Conservation (phyloP, 2,797 vertebrate genomes). For the Salmo trutta region DNA sequence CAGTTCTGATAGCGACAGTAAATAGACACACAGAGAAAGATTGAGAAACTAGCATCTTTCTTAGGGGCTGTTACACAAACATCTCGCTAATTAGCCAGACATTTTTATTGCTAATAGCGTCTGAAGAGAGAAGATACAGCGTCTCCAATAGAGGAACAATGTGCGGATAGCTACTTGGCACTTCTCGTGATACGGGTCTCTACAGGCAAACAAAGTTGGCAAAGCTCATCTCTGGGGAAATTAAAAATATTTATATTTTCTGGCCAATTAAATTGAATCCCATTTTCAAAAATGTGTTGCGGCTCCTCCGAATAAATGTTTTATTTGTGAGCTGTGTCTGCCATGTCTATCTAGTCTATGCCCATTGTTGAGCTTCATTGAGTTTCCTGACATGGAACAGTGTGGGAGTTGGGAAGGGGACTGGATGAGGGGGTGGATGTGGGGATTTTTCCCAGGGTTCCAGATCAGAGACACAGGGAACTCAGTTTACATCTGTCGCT, state of each 20-base stretch:
- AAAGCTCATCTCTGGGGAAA: slow-evolving; percentile 64
- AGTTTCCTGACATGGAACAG: slow-evolving; percentile 12
- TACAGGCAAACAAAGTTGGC: slow-evolving; percentile 64
- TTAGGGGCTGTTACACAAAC: slow-evolving; percentile 65
- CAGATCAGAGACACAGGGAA: slow-evolving; percentile 41
- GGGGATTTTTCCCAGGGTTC: slow-evolving; percentile 17
- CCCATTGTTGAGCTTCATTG: slow-evolving; percentile 15
- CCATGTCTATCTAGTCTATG: slow-evolving; percentile 2
- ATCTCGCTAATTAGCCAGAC: slow-evolving; percentile 67
- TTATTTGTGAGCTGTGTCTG: slow-evolving; percentile 53
- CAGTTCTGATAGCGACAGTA: slow-evolving; percentile 25
- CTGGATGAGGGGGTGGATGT: slow-evolving; percentile 20
- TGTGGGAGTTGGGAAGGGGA: slow-evolving; percentile 22
- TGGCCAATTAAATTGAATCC: slow-evolving; percentile 71
- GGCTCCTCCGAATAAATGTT: slow-evolving; percentile 52
- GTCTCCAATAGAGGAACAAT: slow-evolving; percentile 47
- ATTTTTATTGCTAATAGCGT: slow-evolving; percentile 52
- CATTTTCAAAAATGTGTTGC: slow-evolving; percentile 46
- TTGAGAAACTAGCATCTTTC: slow-evolving; percentile 49
- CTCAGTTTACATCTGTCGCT: slow-evolving; percentile 68
- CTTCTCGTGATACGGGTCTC: slow-evolving; percentile 50
- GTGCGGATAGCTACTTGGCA: slow-evolving; percentile 57
- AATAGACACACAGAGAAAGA: slow-evolving; percentile 43
- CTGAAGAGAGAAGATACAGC: slow-evolving; percentile 35
- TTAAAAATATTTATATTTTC: slow-evolving; percentile 65